These are phyloP conservation scores for Tringa solitaria DNA, from an alignment of 2,113 vertebrate genomes.

Conservation along the genomic window DNA sequence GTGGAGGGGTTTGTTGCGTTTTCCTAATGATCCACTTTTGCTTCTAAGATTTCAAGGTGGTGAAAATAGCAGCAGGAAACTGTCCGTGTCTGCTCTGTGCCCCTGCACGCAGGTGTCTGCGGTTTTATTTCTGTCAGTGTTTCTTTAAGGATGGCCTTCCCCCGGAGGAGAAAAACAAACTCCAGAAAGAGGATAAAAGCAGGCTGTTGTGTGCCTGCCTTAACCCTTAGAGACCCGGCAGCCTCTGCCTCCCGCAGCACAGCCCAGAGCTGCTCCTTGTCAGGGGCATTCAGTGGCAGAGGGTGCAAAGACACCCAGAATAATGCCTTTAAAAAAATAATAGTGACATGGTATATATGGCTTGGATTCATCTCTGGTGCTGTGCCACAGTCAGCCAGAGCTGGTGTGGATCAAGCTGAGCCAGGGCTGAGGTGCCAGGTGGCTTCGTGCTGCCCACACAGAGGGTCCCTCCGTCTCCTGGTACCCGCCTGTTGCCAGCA, in stretches of 20 bases:
- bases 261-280: background rate
- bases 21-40: background rate
- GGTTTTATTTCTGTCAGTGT: background rate
- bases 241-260: background rate
- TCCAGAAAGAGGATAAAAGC: background rate
- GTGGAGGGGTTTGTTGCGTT: background rate
- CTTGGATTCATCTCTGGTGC: background rate
- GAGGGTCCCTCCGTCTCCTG: background rate
- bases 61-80: background rate
- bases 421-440: background rate
- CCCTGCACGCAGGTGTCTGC: background rate
- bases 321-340: background rate
- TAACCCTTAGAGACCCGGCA: background rate
- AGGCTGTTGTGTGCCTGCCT: background rate
- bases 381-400: background rate
- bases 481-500: background rate
- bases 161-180: background rate
- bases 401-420: background rate
- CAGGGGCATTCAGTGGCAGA: background rate
- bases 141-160: constrained; percentile 4
- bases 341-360: background rate
- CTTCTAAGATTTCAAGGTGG: background rate
- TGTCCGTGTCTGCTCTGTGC: background rate
- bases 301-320: background rate
- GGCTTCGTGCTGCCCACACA: background rate